These are phyloP conservation scores for Arctopsyche grandis DNA, from an alignment of 1,140 invertebrate genomes.

Conservation along the genomic window DNA sequence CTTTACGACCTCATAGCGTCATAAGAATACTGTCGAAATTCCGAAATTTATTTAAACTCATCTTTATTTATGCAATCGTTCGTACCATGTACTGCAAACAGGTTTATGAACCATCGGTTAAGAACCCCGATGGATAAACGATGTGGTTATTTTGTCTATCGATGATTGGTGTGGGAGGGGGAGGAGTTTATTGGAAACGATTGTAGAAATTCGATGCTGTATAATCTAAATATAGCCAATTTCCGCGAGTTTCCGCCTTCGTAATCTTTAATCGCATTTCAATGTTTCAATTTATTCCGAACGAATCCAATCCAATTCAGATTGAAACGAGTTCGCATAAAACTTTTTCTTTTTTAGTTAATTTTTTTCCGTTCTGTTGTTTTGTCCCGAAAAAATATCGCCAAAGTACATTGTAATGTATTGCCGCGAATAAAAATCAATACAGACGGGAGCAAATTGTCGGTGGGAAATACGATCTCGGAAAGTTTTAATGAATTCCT, in stretches of 20 bases:
- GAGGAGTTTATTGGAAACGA: no score
- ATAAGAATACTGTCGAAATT: no score
- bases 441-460: conserved; percentile 3
- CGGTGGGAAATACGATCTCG: conserved; percentile 3
- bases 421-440: conserved; percentile 5
- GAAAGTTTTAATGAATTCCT: conserved; percentile 27
- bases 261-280: background rate
- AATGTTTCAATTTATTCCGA: background rate
- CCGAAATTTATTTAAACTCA: no score
- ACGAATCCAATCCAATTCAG: no score
- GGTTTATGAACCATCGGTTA: no score
- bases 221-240: background rate
- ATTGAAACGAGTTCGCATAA: background rate
- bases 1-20: no score
- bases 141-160: no score
- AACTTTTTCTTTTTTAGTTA: background rate
- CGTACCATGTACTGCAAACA: no score
- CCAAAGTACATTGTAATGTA: background rate
- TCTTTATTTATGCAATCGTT: no score
- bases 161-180: no score
- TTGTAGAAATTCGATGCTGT: no score
- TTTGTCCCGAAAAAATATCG: background rate
- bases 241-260: background rate
- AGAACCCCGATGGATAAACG: no score
- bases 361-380: background rate